phyloP scores from a whole-genome alignment of 1,140 invertebrate genomes.

The Trachymyrmex cornetzi region DNA sequence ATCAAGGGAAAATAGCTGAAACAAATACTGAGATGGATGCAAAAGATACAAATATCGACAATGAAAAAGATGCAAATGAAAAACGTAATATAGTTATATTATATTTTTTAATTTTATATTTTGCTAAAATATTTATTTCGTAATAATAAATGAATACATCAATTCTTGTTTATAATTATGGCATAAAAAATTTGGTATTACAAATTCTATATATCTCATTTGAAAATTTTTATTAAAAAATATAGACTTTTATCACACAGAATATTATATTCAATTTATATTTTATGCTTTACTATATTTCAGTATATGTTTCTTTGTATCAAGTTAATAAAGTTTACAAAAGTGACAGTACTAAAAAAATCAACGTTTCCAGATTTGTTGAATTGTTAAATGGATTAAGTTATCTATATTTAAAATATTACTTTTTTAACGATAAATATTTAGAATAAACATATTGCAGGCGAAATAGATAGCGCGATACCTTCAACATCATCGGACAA shows the following conservation, averaged over 20 bases:
- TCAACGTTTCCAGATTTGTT: not conserved
- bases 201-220: not conserved
- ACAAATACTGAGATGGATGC: constrained; percentile 12
- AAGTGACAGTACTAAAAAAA: not conserved
- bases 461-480: constrained; percentile 3
- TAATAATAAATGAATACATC: not conserved
- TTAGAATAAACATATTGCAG: not conserved
- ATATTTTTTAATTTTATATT: not conserved
- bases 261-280: not conserved
- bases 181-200: not conserved
- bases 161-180: not conserved
- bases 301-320: not conserved
- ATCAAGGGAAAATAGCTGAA: not conserved
- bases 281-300: not conserved
- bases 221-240: not conserved
- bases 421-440: not conserved
- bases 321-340: not conserved
- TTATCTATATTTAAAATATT: not conserved
- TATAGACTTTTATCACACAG: not conserved
- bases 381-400: not conserved
- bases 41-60: constrained; percentile 2
- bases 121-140: not conserved
- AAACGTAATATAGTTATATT: constrained; percentile 28
- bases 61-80: not conserved
- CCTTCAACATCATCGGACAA: constrained; percentile 13